A percentile compares a stretch with the other conserved stretches of the same genome.
These are phyloP conservation scores for Acronicta alni DNA, from an alignment of 2,888 invertebrate species.

Conservation along the genomic window DNA sequence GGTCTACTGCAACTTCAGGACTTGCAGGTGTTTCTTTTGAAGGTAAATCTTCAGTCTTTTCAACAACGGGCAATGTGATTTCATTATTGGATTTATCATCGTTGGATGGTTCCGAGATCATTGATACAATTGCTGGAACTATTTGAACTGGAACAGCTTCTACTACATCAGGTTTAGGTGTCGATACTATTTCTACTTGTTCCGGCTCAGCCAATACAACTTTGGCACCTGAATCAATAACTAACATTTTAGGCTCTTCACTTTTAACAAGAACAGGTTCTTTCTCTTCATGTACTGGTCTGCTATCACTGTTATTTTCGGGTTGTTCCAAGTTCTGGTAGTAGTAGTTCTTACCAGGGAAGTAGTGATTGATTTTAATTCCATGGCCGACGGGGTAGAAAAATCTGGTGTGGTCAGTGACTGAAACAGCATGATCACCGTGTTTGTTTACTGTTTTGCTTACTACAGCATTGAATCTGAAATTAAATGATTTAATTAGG, in stretches of 20 bases:
- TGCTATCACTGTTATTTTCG: slow-evolving; percentile 55
- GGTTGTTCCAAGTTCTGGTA: slow-evolving; percentile 49
- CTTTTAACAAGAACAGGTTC: slow-evolving; percentile 33
- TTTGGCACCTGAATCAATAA: slow-evolving; percentile 58
- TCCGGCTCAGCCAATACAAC: slow-evolving; percentile 58
- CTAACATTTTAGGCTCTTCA: slow-evolving; percentile 50
- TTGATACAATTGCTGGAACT: slow-evolving; percentile 62
- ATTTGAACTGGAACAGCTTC: slow-evolving; percentile 58
- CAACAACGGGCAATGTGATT: slow-evolving; percentile 34
- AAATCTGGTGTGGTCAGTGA: slow-evolving; percentile 75
- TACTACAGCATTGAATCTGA: slow-evolving; percentile 89
- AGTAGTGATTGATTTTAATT: slow-evolving; percentile 80
- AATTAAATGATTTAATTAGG: slow-evolving; percentile 3
- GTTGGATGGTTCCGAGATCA: slow-evolving; percentile 50
- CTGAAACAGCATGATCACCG: slow-evolving; percentile 78
- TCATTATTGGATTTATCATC: slow-evolving; percentile 39
- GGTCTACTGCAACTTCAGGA: slow-evolving; percentile 54
- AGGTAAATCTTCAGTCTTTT: slow-evolving; percentile 46
- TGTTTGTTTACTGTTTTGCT: slow-evolving; percentile 84
- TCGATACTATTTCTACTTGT: slow-evolving; percentile 47
- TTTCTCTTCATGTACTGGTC: slow-evolving; percentile 67
- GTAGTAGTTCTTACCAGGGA: slow-evolving; percentile 73
- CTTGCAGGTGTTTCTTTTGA: slow-evolving; percentile 24
- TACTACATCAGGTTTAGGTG: slow-evolving; percentile 56
- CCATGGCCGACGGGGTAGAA: slow-evolving; percentile 76